These are phyloP conservation scores for Phymatocera aterrima DNA, from an alignment of 2,888 invertebrate genomes.

Conservation along the genomic window DNA sequence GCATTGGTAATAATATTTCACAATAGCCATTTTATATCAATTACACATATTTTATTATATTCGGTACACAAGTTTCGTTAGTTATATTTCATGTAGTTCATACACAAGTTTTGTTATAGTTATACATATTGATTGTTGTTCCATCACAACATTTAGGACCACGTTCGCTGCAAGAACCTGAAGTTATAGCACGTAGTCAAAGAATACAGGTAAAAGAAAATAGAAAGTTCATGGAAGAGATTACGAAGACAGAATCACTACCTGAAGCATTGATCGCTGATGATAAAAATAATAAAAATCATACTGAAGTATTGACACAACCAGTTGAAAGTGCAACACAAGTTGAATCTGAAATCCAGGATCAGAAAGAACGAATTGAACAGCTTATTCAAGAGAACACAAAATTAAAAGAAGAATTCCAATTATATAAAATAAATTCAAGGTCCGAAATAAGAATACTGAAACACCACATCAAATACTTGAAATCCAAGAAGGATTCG, in stretches of 20 bases:
- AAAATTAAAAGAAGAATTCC: not conserved
- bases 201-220: conserved; percentile 6
- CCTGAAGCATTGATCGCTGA: not conserved
- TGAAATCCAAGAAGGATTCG: conserved; percentile 16
- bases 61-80: no score
- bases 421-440: not conserved
- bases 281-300: not conserved
- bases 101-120: no score
- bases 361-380: not conserved
- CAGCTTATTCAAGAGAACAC: not conserved
- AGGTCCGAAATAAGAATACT: not conserved
- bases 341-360: not conserved
- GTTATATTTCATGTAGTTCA: no score
- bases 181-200: not conserved
- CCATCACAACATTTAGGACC: conserved; percentile 28
- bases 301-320: not conserved
- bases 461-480: not conserved
- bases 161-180: not conserved
- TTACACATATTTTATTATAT: no score
- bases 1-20: not conserved
- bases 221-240: not conserved
- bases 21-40: no score
- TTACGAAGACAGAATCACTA: not conserved
- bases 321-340: not conserved
- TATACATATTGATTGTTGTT: no score